Conservation (phyloP, 1,140 invertebrate species). For the Copidosoma floridanum region DNA sequence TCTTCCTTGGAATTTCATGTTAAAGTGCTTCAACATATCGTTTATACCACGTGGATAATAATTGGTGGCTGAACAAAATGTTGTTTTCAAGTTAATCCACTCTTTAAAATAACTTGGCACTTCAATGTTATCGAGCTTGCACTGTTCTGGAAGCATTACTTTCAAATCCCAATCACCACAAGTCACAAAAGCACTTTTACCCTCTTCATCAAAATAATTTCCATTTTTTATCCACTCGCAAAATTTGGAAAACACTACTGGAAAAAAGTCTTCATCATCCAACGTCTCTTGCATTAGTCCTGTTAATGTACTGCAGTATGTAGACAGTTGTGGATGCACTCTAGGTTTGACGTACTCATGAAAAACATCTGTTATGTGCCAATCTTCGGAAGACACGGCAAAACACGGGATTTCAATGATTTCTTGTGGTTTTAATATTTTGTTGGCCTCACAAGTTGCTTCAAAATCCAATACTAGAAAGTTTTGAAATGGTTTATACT, state of each 20-base stretch:
- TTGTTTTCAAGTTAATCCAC: slow-evolving; percentile 66
- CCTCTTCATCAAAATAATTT: slow-evolving; percentile 36
- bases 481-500: slow-evolving; percentile 52
- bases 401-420: slow-evolving; percentile 70
- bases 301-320: slow-evolving; percentile 62
- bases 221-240: slow-evolving; percentile 44
- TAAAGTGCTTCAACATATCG: slow-evolving; percentile 40
- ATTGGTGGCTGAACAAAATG: slow-evolving; percentile 34
- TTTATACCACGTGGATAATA: slow-evolving; percentile 44
- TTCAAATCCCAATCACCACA: slow-evolving; percentile 68
- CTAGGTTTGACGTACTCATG: slow-evolving; percentile 64
- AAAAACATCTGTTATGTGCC: slow-evolving; percentile 59
- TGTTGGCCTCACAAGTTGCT: slow-evolving; percentile 58
- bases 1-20: slow-evolving; percentile 40
- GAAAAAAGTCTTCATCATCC: slow-evolving; percentile 46
- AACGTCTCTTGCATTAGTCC: slow-evolving; percentile 55
- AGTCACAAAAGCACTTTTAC: slow-evolving; percentile 58
- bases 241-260: slow-evolving; percentile 45
- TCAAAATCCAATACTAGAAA: slow-evolving; percentile 65
- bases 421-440: slow-evolving; percentile 54
- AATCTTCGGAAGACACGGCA: slow-evolving; percentile 58
- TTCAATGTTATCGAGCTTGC: slow-evolving; percentile 50
- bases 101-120: slow-evolving; percentile 55
- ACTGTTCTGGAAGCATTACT: slow-evolving; percentile 62
- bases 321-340: slow-evolving; percentile 55